phyloP scores from a whole-genome alignment of 2,113 vertebrate genomes.

The Phasianus colchicus region DNA sequence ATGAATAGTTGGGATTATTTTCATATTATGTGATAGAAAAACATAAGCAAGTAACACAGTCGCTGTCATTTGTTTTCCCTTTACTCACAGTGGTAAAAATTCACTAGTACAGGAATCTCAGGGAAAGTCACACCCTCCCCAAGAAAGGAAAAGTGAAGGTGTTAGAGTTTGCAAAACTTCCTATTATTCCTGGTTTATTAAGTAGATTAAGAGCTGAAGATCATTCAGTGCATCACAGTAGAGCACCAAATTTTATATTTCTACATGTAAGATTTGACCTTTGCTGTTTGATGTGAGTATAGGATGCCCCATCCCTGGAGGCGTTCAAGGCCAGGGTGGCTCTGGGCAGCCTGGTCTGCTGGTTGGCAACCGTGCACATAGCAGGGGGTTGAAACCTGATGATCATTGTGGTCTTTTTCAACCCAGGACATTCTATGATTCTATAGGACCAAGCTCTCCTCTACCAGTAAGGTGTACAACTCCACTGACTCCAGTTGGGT shows the following conservation, averaged over 20 bases:
- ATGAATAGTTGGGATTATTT: not conserved
- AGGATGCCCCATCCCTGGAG: too few species aligned
- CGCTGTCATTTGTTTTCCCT: not conserved
- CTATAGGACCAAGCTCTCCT: not conserved
- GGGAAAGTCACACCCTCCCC: not conserved
- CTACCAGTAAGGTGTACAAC: not conserved
- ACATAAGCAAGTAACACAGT: not conserved
- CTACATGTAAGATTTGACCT: not conserved
- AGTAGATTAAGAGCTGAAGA: not conserved
- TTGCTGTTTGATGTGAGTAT: not conserved
- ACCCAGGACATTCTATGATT: too few species aligned
- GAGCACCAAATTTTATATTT: not conserved
- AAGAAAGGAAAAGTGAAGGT: not conserved
- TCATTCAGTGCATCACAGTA: not conserved
- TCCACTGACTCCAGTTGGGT: not conserved
- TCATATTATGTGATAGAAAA: not conserved
- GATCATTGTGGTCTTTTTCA: too few species aligned
- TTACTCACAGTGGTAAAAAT: not conserved
- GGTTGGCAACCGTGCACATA: too few species aligned
- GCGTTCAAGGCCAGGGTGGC: too few species aligned
- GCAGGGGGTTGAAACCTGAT: too few species aligned
- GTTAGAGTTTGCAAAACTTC: not conserved
- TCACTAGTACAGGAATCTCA: not conserved
- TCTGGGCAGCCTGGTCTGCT: too few species aligned
- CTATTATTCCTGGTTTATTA: slow-evolving; percentile 38